Conservation (phyloP, 2,113 vertebrate species). For the Aegypius monachus region DNA sequence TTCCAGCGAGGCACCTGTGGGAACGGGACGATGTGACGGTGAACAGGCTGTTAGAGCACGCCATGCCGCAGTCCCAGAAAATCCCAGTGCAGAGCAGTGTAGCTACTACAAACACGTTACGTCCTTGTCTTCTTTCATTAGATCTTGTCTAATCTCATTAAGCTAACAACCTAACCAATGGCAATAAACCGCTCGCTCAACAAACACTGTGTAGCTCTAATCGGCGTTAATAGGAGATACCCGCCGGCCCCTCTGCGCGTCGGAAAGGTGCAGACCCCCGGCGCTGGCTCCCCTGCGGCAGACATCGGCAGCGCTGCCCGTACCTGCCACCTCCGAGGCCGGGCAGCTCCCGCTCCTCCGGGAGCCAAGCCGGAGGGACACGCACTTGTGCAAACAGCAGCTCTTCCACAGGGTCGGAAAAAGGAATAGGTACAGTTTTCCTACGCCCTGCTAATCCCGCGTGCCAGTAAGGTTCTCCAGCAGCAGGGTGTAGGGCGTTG, state of each 20-base stretch:
- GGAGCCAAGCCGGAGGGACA: background rate
- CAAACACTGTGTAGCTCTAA: slow-evolving; percentile 21
- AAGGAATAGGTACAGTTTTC: background rate
- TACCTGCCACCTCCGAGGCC: background rate
- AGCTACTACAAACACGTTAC: background rate
- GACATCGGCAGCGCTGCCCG: background rate
- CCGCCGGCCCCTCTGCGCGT: background rate
- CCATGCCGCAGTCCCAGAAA: background rate
- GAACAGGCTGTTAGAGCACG: background rate
- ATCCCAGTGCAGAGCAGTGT: background rate
- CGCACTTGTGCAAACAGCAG: background rate
- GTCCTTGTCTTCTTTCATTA: background rate
- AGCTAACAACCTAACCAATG: slow-evolving; percentile 12
- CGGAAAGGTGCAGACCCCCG: background rate
- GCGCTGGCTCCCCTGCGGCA: background rate
- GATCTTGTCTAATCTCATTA: slow-evolving; percentile 26
- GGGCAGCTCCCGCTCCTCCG: background rate
- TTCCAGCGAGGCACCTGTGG: background rate
- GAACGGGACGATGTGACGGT: background rate
- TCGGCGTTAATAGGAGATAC: background rate
- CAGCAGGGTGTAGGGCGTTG: background rate
- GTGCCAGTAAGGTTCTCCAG: background rate
- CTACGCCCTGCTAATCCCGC: background rate
- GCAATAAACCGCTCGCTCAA: slow-evolving; percentile 2
- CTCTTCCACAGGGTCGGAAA: background rate